Evolutionary conservation across 2,797 vertebrate species (phyloP).

Genomic region (Notoglanidium macrostoma): DNA sequence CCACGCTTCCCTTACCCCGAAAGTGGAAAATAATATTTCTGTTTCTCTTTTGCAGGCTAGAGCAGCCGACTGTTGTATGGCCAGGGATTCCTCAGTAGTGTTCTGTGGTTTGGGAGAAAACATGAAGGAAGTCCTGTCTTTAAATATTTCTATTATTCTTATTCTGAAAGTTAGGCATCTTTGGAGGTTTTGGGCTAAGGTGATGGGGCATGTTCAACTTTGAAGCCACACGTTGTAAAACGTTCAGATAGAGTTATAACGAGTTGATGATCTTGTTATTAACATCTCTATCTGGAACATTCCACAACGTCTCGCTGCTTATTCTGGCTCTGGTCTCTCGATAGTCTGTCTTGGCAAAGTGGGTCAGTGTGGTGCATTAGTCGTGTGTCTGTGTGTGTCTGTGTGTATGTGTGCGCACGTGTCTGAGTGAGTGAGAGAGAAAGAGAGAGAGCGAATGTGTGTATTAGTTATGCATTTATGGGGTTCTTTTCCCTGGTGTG

Average conservation of each 20-base stretch:
- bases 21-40: slow-evolving; percentile 51
- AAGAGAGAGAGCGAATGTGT: neutral
- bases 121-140: slow-evolving; percentile 25
- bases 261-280: neutral
- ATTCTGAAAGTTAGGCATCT: neutral
- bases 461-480: slow-evolving; percentile 16
- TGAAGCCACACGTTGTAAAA: slow-evolving; percentile 22
- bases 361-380: slow-evolving; percentile 39
- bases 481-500: slow-evolving; percentile 33
- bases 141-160: neutral
- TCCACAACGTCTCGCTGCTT: slow-evolving; percentile 26
- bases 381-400: slow-evolving; percentile 4
- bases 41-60: slow-evolving; percentile 60
- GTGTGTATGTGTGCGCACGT: neutral
- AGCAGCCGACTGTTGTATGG: slow-evolving; percentile 54
- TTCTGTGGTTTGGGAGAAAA: slow-evolving; percentile 45
- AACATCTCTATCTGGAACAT: slow-evolving; percentile 36
- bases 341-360: slow-evolving; percentile 43
- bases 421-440: neutral
- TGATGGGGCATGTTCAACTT: slow-evolving; percentile 33
- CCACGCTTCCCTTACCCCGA: neutral
- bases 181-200: slow-evolving; percentile 26
- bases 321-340: slow-evolving; percentile 16
- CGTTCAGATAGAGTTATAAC: slow-evolving; percentile 15
- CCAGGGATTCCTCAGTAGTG: slow-evolving; percentile 55